Conservation (phyloP, 2,113 vertebrate species). For the Orientallactaga bullata region DNA sequence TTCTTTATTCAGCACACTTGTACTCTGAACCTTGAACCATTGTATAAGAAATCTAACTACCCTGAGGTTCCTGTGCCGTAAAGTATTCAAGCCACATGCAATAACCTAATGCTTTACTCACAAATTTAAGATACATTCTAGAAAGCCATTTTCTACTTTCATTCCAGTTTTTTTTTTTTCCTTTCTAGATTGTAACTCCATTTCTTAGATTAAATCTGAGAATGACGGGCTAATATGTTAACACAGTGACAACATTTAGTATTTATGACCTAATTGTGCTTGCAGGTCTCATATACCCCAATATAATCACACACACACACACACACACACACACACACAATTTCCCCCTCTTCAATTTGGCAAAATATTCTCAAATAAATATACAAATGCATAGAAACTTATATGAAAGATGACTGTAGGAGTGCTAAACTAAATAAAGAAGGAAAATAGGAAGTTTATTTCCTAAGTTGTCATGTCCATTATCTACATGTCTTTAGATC, state of each 20-base stretch:
- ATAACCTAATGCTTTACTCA: not conserved
- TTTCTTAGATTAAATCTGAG: constrained; percentile 11
- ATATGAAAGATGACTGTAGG: constrained; percentile 14
- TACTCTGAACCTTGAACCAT: not conserved
- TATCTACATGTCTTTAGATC: constrained; percentile 1
- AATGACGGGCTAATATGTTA: not conserved
- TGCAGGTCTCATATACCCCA: not conserved
- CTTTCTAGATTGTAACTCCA: constrained; percentile 9
- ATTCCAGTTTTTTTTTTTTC: not conserved
- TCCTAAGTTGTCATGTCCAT: not conserved
- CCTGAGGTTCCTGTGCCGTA: not conserved
- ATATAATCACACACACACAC: not conserved
- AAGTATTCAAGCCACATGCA: not conserved
- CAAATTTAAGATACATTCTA: not conserved
- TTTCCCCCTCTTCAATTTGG: constrained; percentile 25
- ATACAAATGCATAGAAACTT: constrained; percentile 26
- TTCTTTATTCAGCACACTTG: not conserved
- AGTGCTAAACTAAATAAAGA: constrained; percentile 10
- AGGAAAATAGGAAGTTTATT: constrained; percentile 35
- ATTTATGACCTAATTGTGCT: constrained; percentile 47
- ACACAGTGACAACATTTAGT: not conserved
- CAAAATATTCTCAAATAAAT: constrained; percentile 48
- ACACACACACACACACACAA: not conserved
- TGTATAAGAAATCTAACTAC: not conserved
- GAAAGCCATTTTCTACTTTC: constrained; percentile 23